Evolutionary conservation across 2,888 invertebrate species (phyloP).

Genomic region (Mythimna ferrago): DNA sequence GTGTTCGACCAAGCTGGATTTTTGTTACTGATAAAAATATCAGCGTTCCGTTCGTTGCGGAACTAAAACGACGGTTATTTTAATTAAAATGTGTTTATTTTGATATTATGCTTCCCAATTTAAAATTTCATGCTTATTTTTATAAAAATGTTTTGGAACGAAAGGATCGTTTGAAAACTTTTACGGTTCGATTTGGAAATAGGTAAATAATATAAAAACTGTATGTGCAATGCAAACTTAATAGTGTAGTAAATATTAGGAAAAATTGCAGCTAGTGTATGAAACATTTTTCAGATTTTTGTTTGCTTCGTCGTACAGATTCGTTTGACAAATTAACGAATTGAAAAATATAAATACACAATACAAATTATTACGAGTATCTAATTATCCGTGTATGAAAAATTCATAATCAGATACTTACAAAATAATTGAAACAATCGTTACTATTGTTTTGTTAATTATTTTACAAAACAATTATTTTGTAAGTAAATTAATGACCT

Average conservation of each 20-base stretch:
- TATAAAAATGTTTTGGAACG: background rate
- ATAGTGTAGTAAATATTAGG: background rate
- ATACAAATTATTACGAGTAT: no score
- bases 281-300: background rate
- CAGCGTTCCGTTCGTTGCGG: slow-evolving; percentile 12
- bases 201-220: slow-evolving; percentile 1
- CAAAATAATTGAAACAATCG: no score
- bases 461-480: no score
- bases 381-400: no score
- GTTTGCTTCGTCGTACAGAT: background rate
- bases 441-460: no score
- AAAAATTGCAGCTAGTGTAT: background rate
- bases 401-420: no score
- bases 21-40: slow-evolving; percentile 66
- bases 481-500: no score
- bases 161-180: background rate
- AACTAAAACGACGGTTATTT: slow-evolving; percentile 30
- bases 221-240: background rate
- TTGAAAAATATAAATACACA: no score
- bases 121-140: background rate
- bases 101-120: background rate
- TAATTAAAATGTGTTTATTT: slow-evolving; percentile 13
- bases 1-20: slow-evolving; percentile 70
- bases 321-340: background rate
- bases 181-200: slow-evolving; percentile 1